Percentiles rank a stretch among this genome's conserved stretches.
These are phyloP conservation scores for Lagorchestes hirsutus DNA, from an alignment of 2,797 vertebrate genomes.

Conservation along the genomic window DNA sequence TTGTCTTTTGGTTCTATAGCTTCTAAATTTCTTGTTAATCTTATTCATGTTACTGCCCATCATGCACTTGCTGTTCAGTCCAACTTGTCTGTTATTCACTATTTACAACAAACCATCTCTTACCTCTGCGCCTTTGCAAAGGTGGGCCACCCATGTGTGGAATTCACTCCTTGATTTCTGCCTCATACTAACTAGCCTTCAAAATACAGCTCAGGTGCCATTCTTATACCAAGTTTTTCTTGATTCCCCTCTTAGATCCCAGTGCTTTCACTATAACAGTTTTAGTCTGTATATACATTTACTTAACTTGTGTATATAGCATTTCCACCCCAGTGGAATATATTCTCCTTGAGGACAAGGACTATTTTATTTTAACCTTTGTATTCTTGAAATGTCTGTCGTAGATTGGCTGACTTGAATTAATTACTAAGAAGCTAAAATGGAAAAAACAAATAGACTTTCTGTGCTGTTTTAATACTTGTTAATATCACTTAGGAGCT, in stretches of 20 bases:
- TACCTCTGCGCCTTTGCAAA: neutral
- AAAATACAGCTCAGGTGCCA: neutral
- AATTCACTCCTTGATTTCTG: neutral
- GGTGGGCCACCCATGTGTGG: neutral
- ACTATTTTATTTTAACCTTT: neutral
- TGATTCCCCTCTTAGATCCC: neutral
- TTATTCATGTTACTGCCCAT: neutral
- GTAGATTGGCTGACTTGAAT: neutral
- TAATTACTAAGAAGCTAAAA: neutral
- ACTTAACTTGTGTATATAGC: neutral
- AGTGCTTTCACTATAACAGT: neutral
- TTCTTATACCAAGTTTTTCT: neutral
- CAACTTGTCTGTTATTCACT: neutral
- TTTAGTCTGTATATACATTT: neutral
- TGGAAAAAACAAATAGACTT: neutral
- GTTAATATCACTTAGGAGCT: neutral
- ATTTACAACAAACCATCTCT: neutral
- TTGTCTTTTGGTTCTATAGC: neutral
- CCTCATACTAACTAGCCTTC: neutral
- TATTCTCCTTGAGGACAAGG: neutral
- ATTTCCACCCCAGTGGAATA: neutral
- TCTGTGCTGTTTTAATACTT: neutral
- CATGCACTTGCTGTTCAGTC: neutral
- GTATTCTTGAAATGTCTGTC: neutral
- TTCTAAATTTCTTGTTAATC: neutral